Evolutionary conservation across 2,888 invertebrate species (phyloP), one percentile per base, ranked within the genome.

Genomic region (Euzetes globulus): DNA sequence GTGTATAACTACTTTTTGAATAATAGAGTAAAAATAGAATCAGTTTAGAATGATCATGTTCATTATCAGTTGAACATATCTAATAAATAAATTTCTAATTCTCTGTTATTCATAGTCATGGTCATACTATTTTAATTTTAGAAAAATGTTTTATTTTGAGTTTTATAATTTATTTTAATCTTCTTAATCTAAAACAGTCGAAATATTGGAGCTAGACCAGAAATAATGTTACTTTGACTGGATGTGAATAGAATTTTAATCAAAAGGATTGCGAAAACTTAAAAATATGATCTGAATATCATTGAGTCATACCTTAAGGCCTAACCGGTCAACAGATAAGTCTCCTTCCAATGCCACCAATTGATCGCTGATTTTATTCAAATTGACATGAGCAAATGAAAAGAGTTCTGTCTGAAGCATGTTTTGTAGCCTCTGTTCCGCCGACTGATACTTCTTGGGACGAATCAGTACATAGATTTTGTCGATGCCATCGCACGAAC

Each of bases 391-490:
- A n/a, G 19, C 41, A 47, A 70, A 41, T 22, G 37, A 15, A 29
- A 70, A 70, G 19, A 70, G 25, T 25, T 70, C 22, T 33, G 60
- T 50, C 27, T 58, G 17, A 63, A 90, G 88, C 50, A 97, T 85
- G 77, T 86, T 83, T 0, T 85, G 82, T 9, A 93, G 80, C 77
- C 95, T 86, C 60, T 89, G 87, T 45, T 88, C 84, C 0, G 89
- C 83, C 0, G 84, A 83, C 75, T 87, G 85, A 0, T 88, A 89
- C 79, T 88, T 89, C 81, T 91, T 91, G 0, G 86, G 85, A 33
- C 94, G 85, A 77, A 94, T 83, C 65, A 95, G 84, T 3, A 94
- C 81, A 82, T 90, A 95, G 77, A 96, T 88, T 73, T 86, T 87
- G 71, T 87, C 86, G 13, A 95, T 80, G 0, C 87, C 87, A 0